A percentile compares a stretch with the other conserved stretches of the same genome.
phyloP scores from a whole-genome alignment of 2,113 vertebrate genomes.

The Scatophagus argus region DNA sequence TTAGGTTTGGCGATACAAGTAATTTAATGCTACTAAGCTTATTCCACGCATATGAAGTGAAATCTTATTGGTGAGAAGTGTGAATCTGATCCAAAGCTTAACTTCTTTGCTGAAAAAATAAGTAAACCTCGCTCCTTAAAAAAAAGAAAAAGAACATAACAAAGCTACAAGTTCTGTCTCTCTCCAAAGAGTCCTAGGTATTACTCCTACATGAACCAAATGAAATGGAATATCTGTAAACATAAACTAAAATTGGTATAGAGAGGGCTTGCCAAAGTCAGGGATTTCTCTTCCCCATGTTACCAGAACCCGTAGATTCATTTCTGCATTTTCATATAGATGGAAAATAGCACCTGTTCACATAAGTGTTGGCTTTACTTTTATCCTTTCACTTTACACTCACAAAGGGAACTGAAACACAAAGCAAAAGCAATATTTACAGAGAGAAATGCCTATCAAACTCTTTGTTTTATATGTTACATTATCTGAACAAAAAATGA shows the following conservation, averaged over 20 bases:
- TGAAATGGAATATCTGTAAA: background rate
- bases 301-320: conserved; percentile 1
- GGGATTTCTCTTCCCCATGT: background rate
- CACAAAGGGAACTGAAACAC: accelerated
- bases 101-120: too few relatives aligned
- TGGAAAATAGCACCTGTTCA: too few relatives aligned
- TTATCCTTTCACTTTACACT: conserved; percentile 11
- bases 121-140: too few relatives aligned
- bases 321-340: conserved; percentile 37
- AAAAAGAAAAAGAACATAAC: too few relatives aligned
- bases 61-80: too few relatives aligned
- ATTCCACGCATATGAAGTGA: too few relatives aligned
- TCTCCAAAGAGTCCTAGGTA: too few relatives aligned
- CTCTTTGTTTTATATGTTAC: background rate
- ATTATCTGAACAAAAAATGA: background rate
- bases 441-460: background rate
- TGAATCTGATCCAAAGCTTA: too few relatives aligned
- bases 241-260: background rate
- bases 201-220: too few relatives aligned
- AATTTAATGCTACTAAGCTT: too few relatives aligned
- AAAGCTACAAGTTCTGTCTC: too few relatives aligned
- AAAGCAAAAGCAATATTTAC: background rate
- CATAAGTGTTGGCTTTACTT: background rate
- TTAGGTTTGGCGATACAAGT: too few relatives aligned
- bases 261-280: background rate